Evolutionary conservation across 23 tunicate species (phyloP).

Genomic region (Pegea sp.): DNA sequence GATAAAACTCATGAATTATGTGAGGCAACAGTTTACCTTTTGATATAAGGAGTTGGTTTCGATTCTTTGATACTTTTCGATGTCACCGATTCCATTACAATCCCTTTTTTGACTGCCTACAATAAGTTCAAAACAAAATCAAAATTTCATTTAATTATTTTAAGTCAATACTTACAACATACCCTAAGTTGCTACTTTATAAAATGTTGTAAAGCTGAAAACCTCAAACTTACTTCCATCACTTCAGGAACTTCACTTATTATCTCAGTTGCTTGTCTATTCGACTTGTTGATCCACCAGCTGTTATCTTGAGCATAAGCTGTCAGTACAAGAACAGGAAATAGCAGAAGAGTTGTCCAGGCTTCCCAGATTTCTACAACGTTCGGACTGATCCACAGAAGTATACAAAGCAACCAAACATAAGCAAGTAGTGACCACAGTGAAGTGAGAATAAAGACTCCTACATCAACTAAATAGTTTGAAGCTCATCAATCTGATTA

Average conservation of each 20-base stretch:
- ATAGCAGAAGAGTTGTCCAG: conserved; percentile 21
- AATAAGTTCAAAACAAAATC: too few species aligned
- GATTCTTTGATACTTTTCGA: too few species aligned
- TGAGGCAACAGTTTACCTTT: too few species aligned
- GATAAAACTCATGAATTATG: too few species aligned
- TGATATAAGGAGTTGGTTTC: too few species aligned
- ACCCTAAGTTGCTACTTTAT: too few species aligned
- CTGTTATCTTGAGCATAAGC: conserved; percentile 49
- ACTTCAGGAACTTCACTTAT: background rate
- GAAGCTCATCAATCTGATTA: too few species aligned
- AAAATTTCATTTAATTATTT: too few species aligned
- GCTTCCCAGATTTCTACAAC: conserved; percentile 55
- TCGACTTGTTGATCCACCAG: conserved; percentile 27
- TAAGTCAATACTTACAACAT: too few species aligned
- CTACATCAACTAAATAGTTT: conserved; percentile 4
- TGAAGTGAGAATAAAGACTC: conserved; percentile 35
- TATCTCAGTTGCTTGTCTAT: background rate
- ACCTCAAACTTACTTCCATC: background rate
- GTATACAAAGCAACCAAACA: conserved; percentile 31
- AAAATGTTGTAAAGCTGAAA: background rate
- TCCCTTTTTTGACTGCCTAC: too few species aligned
- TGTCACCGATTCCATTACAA: too few species aligned
- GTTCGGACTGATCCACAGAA: conserved; percentile 18
- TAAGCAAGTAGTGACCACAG: conserved; percentile 37
- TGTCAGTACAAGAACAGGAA: conserved; percentile 30